Evolutionary conservation across 37 sponge, comb jelly and placozoan genomes (phyloP), one percentile per base, ranked within the genome.

Genomic region (Ephydatia muelleri): DNA sequence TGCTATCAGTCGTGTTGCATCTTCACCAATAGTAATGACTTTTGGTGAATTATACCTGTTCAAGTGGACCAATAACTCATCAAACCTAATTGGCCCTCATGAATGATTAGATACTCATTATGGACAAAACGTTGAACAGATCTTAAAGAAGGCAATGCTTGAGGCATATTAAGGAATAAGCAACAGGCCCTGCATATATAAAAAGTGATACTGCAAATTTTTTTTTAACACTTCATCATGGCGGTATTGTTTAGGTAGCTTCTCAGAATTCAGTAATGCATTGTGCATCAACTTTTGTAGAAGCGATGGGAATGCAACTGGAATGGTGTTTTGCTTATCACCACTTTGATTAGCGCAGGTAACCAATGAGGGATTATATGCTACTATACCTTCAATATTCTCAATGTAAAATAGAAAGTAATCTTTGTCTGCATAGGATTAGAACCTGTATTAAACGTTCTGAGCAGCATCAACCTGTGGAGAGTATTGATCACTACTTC

Each of bases 21-120:
- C 88, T 77, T 88, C 86, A 39, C 84, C 89, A 49, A 89, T 40
- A 34, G 90, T 37, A 48, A 89, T 37, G 12, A 84, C 26, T 43
- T 39, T 73, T 26, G 89, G 38, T 73, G 84, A 74, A 57, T 83
- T 73, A 65, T 88, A 65, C 40, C 30, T 19, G 11, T 67, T 65
- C 9, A 89, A 25, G 72, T 89, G 85, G 27, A 13, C 31, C 4
- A 78, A 39, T 2, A 85, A 78, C 28, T 85, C 86, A 71, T 90
- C 79, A 77, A 85, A 90, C 34, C 85, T 30, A 83, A 83, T 11
- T 40, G 12, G 11, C 84, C 76, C 68, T 83, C 76, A 57, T 38
- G 23, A 49, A 83, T 72, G 26, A 76, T 27, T 83, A 47, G 26
- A 76, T 83, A 74, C 37, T 73, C 84, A 26, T 28, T 31, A 65